Percentiles rank a stretch among this genome's conserved stretches.
phyloP scores from a whole-genome alignment of 2,797 vertebrate genomes.

The Myotis findleyi region DNA sequence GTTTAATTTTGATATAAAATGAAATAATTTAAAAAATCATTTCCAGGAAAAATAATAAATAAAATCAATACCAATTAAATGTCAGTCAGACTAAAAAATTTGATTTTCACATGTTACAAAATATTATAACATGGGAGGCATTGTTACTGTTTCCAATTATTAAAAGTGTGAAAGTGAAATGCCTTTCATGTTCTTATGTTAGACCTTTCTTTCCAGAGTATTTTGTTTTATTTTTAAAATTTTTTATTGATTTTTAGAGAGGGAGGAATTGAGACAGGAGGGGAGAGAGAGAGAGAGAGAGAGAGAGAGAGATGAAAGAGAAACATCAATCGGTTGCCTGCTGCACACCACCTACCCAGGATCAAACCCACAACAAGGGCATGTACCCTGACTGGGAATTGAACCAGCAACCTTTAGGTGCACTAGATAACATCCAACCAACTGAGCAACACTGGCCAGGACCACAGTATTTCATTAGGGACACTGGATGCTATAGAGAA shows the following conservation, averaged over 20 bases:
- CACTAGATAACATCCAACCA: too few relatives aligned
- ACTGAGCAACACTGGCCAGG: too few relatives aligned
- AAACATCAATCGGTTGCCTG: too few relatives aligned
- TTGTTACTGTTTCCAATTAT: conserved; percentile 13
- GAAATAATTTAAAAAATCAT: background rate
- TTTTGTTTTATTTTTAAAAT: background rate
- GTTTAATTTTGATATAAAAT: background rate
- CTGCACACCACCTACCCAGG: too few relatives aligned
- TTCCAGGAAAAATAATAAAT: background rate
- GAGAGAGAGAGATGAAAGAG: too few relatives aligned
- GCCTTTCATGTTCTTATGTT: background rate
- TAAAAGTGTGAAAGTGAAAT: background rate
- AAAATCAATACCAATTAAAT: background rate
- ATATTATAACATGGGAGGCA: background rate
- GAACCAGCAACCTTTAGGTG: too few relatives aligned
- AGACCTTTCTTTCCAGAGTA: background rate
- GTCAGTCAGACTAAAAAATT: background rate
- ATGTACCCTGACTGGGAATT: too few relatives aligned
- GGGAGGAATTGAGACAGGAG: too few relatives aligned
- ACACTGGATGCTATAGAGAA: background rate
- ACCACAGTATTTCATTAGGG: background rate
- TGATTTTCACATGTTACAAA: background rate
- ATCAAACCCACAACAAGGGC: too few relatives aligned
- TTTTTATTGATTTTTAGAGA: too few relatives aligned
- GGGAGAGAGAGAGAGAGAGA: too few relatives aligned